phyloP scores from a whole-genome alignment of 2,797 vertebrate species.

The Coranthus polyacanthus region DNA sequence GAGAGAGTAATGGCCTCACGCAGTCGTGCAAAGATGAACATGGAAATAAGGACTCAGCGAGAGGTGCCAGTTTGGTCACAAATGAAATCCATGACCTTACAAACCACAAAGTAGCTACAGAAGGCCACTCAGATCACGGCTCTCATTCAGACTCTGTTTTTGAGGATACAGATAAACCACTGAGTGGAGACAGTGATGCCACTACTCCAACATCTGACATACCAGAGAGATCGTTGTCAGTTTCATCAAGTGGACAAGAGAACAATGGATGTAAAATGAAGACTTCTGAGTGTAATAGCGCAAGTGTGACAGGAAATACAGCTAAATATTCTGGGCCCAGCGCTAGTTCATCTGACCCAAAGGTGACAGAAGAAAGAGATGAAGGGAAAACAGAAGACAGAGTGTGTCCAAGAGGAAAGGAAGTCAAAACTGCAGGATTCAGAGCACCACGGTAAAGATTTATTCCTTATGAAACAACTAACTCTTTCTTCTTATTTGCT shows the following conservation, averaged over 20 bases:
- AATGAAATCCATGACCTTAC: slow-evolving; percentile 45
- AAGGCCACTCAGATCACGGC: slow-evolving; percentile 77
- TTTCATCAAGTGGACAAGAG: slow-evolving; percentile 38
- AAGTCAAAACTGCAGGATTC: slow-evolving; percentile 82
- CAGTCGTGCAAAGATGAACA: slow-evolving; percentile 59
- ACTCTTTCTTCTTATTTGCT: slow-evolving; percentile 9
- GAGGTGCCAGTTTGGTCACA: slow-evolving; percentile 31
- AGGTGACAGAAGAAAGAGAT: slow-evolving; percentile 48
- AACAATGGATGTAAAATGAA: slow-evolving; percentile 43
- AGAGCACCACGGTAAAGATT: slow-evolving; percentile 81
- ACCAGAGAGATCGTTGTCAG: slow-evolving; percentile 49
- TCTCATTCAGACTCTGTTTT: slow-evolving; percentile 82
- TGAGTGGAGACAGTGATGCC: slow-evolving; percentile 69
- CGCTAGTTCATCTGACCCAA: slow-evolving; percentile 40
- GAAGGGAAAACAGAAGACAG: slow-evolving; percentile 70
- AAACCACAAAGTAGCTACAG: slow-evolving; percentile 49
- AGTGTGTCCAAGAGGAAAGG: slow-evolving; percentile 79
- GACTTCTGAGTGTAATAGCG: slow-evolving; percentile 15
- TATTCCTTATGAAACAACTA: background rate
- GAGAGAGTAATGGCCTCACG: slow-evolving; percentile 70
- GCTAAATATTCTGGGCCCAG: background rate
- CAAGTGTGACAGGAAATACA: background rate
- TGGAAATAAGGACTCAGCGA: slow-evolving; percentile 61
- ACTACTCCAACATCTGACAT: slow-evolving; percentile 65
- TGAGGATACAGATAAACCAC: slow-evolving; percentile 77